A percentile compares a stretch with the other conserved stretches of the same genome.
phyloP scores from a whole-genome alignment of 2,888 invertebrate species.

The Ethmia dodecea region DNA sequence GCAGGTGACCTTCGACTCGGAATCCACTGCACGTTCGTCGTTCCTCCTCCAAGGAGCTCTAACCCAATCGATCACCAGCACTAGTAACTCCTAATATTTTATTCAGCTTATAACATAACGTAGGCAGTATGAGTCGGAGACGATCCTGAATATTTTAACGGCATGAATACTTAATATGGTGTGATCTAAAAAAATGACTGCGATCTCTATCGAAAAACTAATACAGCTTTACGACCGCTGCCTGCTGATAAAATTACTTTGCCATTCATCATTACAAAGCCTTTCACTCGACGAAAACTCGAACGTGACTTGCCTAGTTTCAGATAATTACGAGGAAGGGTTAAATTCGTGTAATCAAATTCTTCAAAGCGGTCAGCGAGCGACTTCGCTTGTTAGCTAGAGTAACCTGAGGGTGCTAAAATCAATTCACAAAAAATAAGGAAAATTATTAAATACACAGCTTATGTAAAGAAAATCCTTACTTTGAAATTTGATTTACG shows the following conservation, averaged over 20 bases:
- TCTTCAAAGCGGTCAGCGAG: conserved; percentile 37
- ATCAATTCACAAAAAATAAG: too few relatives aligned
- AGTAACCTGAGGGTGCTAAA: too few relatives aligned
- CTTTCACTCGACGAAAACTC: conserved; percentile 23
- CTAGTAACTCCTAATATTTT: conserved; percentile 27
- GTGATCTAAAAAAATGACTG: conserved; percentile 16
- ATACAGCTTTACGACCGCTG: conserved; percentile 25
- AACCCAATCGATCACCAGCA: conserved; percentile 32
- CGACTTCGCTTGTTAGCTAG: conserved; percentile 27
- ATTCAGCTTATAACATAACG: conserved; percentile 25
- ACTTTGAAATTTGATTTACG: too few relatives aligned
- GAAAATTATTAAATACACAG: too few relatives aligned
- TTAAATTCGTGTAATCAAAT: conserved; percentile 37
- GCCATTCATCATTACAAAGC: conserved; percentile 33
- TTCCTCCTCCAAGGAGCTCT: conserved; percentile 11
- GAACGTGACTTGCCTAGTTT: conserved; percentile 40
- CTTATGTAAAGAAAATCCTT: too few relatives aligned
- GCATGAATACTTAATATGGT: conserved; percentile 25
- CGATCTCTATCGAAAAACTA: conserved; percentile 22
- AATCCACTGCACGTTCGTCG: neutral
- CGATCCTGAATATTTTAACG: conserved; percentile 16
- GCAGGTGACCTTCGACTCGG: conserved; percentile 22
- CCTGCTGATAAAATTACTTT: conserved; percentile 28
- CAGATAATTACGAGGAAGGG: conserved; percentile 35
- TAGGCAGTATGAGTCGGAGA: conserved; percentile 22